A percentile compares a stretch with the other conserved stretches of the same genome.
phyloP scores from a whole-genome alignment of 2,888 invertebrate species.

The Endomychus coccineus region DNA sequence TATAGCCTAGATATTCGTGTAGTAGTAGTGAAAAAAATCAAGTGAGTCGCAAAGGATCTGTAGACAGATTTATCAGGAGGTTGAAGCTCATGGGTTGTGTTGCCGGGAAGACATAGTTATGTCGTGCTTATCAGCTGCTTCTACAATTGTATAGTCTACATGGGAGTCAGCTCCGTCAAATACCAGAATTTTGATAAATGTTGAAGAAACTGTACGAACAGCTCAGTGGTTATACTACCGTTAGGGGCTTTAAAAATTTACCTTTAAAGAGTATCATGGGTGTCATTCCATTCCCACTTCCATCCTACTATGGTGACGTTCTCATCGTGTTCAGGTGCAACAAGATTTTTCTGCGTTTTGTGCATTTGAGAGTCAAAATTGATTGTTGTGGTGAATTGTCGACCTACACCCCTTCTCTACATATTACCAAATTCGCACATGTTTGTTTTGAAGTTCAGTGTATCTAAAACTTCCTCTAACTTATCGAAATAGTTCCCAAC shows the following conservation, averaged over 20 bases:
- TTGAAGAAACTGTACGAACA: slow-evolving; percentile 1
- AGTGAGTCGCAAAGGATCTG: slow-evolving; percentile 1
- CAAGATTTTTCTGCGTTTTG: too few relatives aligned
- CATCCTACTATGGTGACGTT: too few relatives aligned
- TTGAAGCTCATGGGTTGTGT: neutral
- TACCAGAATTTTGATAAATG: slow-evolving; percentile 1
- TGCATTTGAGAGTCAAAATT: too few relatives aligned
- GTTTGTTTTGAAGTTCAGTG: neutral
- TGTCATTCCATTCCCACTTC: too few relatives aligned
- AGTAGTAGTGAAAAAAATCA: too few relatives aligned
- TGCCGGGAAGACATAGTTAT: neutral
- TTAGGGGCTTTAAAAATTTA: neutral
- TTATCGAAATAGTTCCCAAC: neutral
- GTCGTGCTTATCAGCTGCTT: slow-evolving; percentile 1
- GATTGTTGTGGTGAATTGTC: too few relatives aligned
- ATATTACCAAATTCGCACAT: too few relatives aligned
- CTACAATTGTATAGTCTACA: neutral
- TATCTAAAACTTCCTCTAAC: neutral
- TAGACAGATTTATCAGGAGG: neutral
- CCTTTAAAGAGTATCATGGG: slow-evolving; percentile 1
- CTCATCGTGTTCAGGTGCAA: too few relatives aligned
- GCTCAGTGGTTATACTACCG: neutral
- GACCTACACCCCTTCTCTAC: too few relatives aligned
- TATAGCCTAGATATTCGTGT: too few relatives aligned
- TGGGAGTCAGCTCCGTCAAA: neutral